A percentile compares a stretch with the other conserved stretches of the same genome.
Evolutionary conservation across 1,140 invertebrate species (phyloP).

Genomic region (Drosophila seguyi): DNA sequence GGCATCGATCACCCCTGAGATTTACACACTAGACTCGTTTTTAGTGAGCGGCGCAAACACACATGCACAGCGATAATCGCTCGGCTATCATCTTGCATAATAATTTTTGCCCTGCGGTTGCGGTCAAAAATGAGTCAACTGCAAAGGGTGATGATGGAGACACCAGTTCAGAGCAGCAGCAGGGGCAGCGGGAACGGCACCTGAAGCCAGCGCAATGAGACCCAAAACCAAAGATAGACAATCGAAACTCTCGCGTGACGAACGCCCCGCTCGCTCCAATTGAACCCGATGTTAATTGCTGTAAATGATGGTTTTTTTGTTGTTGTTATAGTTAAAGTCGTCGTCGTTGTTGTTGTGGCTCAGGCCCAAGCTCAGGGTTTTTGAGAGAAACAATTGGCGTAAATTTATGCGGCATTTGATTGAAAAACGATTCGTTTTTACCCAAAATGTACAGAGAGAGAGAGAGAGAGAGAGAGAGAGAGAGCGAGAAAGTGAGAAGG

Average conservation of each 20-base stretch:
- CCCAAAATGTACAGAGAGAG: background rate
- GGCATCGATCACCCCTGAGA: conserved; percentile 9
- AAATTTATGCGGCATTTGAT: conserved; percentile 68
- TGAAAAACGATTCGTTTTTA: conserved; percentile 54
- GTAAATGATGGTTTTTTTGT: conserved; percentile 34
- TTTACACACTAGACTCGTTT: background rate
- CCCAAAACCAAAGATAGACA: background rate
- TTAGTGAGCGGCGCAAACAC: background rate
- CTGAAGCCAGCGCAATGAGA: background rate
- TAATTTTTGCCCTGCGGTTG: conserved; percentile 3
- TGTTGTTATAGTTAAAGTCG: too few relatives aligned
- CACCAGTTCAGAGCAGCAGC: conserved; percentile 1
- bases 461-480: too few relatives aligned
- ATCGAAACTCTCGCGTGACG: conserved; percentile 32
- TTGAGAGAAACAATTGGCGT: conserved; percentile 57
- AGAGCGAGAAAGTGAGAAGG: too few relatives aligned
- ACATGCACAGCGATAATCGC: background rate
- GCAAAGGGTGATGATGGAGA: background rate
- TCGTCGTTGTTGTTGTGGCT: background rate
- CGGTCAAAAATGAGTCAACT: conserved; percentile 9
- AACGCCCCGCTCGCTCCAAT: conserved; percentile 40
- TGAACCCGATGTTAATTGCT: conserved; percentile 74
- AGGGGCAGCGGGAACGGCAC: background rate
- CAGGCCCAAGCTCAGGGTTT: conserved; percentile 7
- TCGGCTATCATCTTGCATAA: conserved; percentile 12